Evolutionary conservation across 1,140 invertebrate species (phyloP).

Genomic region (Euura lappo): DNA sequence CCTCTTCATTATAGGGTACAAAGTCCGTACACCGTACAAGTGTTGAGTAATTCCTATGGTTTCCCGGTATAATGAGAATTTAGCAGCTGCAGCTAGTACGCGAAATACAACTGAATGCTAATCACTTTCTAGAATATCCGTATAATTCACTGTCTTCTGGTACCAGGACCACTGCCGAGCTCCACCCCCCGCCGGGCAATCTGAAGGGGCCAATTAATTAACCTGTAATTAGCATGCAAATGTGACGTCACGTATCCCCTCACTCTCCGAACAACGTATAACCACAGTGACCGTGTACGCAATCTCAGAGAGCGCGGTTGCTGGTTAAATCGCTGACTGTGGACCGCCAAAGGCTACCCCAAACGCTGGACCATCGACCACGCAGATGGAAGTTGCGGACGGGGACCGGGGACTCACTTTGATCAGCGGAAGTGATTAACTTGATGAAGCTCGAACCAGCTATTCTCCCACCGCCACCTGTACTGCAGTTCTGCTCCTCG

Average conservation of each 20-base stretch:
- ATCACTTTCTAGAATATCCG: neutral
- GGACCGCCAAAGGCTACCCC: no score
- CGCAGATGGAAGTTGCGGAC: neutral
- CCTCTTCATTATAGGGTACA: no score
- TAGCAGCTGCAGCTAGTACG: no score
- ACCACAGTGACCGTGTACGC: neutral
- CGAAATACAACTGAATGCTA: neutral
- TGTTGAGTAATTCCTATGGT: no score
- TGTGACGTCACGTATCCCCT: neutral
- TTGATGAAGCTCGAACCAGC: neutral
- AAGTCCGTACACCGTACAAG: no score
- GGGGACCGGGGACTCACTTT: neutral
- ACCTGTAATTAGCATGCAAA: conserved; percentile 5
- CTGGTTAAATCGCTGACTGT: no score
- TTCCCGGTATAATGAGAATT: no score
- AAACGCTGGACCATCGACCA: no score
- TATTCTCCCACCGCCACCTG: no score
- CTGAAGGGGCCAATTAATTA: conserved; percentile 3
- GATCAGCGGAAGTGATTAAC: neutral
- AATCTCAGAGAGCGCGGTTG: no score
- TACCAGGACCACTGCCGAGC: neutral
- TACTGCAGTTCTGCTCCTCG: no score
- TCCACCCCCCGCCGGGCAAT: neutral
- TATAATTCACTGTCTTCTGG: neutral
- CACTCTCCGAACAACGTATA: neutral